phyloP scores from a whole-genome alignment of 2,888 invertebrate species.

The Flexamia atlantica region DNA sequence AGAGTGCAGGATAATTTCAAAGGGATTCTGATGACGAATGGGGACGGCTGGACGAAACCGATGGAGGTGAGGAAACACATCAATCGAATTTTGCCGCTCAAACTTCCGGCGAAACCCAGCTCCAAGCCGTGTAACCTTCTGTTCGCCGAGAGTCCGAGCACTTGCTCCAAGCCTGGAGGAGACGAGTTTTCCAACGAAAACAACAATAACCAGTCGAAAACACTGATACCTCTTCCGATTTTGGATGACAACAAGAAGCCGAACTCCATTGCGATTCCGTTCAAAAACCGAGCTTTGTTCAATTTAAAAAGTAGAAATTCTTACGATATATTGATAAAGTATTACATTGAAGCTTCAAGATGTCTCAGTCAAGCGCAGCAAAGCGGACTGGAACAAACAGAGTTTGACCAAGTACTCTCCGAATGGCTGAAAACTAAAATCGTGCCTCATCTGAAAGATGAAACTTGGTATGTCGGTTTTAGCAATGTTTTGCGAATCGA shows the following conservation, averaged over 20 bases:
- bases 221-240: constrained; percentile 78
- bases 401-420: constrained; percentile 78
- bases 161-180: neutral
- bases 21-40: constrained; percentile 78
- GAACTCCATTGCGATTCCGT: constrained; percentile 80
- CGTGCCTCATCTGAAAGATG: constrained; percentile 79
- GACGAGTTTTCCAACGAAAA: neutral
- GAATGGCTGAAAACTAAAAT: constrained; percentile 77
- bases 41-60: constrained; percentile 78
- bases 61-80: constrained; percentile 66
- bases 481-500: constrained; percentile 75
- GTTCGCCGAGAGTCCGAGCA: neutral
- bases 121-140: constrained; percentile 9
- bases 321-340: constrained; percentile 76
- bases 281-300: constrained; percentile 77
- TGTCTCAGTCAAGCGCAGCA: constrained; percentile 74
- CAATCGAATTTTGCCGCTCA: constrained; percentile 70
- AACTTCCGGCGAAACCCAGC: constrained; percentile 64
- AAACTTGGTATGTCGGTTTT: constrained; percentile 79
- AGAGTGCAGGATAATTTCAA: constrained; percentile 79
- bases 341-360: constrained; percentile 77
- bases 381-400: constrained; percentile 19
- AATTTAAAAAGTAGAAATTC: constrained; percentile 75
- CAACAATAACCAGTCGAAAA: constrained; percentile 3
- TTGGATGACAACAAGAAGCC: constrained; percentile 78